Percentiles rank a stretch among this genome's conserved stretches.
Conservation (phyloP, 2,113 vertebrate genomes). For the Pterocles gutturalis region DNA sequence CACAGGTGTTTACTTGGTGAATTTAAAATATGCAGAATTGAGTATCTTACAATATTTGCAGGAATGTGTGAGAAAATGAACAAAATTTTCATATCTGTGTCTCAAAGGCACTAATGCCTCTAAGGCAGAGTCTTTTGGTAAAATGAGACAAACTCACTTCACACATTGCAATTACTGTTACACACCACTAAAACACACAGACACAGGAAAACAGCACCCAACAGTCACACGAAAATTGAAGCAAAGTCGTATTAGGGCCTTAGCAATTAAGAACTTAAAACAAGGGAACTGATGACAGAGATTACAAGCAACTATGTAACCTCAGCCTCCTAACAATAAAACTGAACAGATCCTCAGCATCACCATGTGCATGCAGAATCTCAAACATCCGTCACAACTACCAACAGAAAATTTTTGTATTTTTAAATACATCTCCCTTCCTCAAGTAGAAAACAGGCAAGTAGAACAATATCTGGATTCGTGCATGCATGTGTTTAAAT, state of each 20-base stretch:
- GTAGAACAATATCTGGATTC: background rate
- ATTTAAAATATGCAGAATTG: background rate
- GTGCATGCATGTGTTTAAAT: background rate
- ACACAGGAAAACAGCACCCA: background rate
- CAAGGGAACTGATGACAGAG: background rate
- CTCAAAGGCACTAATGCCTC: background rate
- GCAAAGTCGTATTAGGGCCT: background rate
- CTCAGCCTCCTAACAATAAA: background rate
- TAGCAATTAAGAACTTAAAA: background rate
- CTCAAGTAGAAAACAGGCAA: background rate
- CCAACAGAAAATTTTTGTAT: background rate
- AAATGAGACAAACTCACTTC: background rate
- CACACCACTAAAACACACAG: background rate
- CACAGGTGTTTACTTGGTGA: background rate
- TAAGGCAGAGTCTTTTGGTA: background rate
- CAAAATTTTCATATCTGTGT: background rate
- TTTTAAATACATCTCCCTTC: background rate
- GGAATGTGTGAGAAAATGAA: background rate
- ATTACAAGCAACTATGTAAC: rapidly evolving
- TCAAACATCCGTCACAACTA: background rate
- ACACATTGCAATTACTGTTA: background rate
- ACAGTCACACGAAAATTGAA: background rate
- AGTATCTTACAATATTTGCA: background rate
- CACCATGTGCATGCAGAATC: background rate
- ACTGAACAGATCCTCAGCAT: background rate